A percentile compares a stretch with the other conserved stretches of the same genome.
Conservation (phyloP, 2,113 vertebrate species). For the Chascanopsetta lugubris region DNA sequence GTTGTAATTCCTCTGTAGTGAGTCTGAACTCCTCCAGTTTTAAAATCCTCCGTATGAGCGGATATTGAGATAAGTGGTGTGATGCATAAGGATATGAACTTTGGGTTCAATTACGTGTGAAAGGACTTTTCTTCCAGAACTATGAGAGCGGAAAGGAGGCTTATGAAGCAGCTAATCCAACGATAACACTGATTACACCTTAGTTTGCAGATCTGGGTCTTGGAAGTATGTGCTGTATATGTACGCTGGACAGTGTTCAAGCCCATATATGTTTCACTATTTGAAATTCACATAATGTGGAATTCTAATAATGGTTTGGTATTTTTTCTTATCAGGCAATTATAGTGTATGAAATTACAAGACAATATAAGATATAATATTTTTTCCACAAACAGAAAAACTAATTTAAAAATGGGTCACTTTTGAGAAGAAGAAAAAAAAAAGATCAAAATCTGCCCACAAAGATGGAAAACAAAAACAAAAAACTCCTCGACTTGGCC, state of each 20-base stretch:
- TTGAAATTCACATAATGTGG: neutral
- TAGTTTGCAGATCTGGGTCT: constrained; percentile 52
- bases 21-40: constrained; percentile 19
- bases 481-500: constrained; percentile 33
- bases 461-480: constrained; percentile 3
- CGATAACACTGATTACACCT: constrained; percentile 64
- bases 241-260: constrained; percentile 18
- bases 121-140: constrained; percentile 62
- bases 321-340: constrained; percentile 11
- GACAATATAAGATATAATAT: neutral
- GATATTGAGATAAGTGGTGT: constrained; percentile 49
- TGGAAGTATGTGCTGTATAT: constrained; percentile 33
- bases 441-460: constrained; percentile 36
- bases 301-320: neutral
- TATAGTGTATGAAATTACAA: constrained; percentile 5
- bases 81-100: constrained; percentile 62
- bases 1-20: constrained; percentile 6
- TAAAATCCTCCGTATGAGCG: constrained; percentile 34
- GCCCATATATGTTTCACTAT: neutral
- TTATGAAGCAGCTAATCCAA: constrained; percentile 70
- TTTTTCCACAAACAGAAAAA: constrained; percentile 12
- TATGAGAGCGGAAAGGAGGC: constrained; percentile 56
- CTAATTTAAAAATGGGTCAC: constrained; percentile 7
- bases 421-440: constrained; percentile 33
- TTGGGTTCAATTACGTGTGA: constrained; percentile 63